phyloP scores from a whole-genome alignment of 2,888 invertebrate genomes.

The Eubasilissa splendida region DNA sequence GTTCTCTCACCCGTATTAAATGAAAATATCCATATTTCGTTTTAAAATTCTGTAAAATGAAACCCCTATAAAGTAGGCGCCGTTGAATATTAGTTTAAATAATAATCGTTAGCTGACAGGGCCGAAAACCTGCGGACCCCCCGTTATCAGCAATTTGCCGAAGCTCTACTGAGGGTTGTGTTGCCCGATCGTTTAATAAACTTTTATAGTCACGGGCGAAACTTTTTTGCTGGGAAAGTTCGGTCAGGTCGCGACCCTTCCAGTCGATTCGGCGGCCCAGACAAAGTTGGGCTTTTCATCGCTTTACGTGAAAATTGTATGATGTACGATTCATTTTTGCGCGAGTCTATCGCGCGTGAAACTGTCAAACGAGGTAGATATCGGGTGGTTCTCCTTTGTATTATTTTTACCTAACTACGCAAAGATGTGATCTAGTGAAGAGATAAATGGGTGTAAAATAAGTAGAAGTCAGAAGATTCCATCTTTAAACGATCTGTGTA shows the following conservation, averaged over 20 bases:
- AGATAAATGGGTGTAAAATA: too few species aligned
- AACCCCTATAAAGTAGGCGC: conserved; percentile 8
- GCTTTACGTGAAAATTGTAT: conserved; percentile 33
- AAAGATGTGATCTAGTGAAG: too few species aligned
- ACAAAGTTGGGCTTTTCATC: conserved; percentile 22
- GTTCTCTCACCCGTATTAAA: too few species aligned
- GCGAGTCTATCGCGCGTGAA: conserved; percentile 18
- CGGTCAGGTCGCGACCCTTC: conserved; percentile 28
- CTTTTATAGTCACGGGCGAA: conserved; percentile 46
- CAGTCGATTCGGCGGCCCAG: conserved; percentile 27
- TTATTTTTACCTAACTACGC: too few species aligned
- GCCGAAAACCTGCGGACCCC: conserved; percentile 17
- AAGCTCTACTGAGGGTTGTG: conserved; percentile 33
- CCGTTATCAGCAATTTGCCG: conserved; percentile 48
- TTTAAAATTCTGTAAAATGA: conserved; percentile 1
- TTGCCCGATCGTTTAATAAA: conserved; percentile 52
- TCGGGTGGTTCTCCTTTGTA: too few species aligned
- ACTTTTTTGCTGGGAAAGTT: conserved; percentile 36
- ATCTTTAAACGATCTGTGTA: too few species aligned
- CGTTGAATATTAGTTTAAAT: conserved; percentile 40
- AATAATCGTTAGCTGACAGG: conserved; percentile 39
- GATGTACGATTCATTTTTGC: conserved; percentile 28
- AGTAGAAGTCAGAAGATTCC: too few species aligned
- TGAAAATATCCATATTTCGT: background rate
- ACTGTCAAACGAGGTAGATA: background rate